Evolutionary conservation across 2,888 invertebrate genomes (phyloP).

Genomic region (Ischnura elegans): DNA sequence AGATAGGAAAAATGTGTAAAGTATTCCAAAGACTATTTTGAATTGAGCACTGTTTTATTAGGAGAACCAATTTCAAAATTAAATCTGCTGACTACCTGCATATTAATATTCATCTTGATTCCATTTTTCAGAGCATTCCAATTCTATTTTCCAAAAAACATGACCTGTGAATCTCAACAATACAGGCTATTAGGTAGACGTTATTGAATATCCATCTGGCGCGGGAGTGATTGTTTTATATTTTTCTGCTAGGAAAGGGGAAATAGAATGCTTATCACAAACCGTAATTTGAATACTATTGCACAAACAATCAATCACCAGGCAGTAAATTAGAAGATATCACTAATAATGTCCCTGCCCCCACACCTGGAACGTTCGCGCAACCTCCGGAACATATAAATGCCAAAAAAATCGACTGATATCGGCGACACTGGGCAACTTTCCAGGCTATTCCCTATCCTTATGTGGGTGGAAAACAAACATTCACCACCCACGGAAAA

Average conservation of each 20-base stretch:
- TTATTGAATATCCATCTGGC: too few species aligned
- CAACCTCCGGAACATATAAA: not conserved
- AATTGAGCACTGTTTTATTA: too few species aligned
- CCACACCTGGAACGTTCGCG: not conserved
- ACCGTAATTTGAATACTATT: not conserved
- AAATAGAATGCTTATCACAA: not conserved
- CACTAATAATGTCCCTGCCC: not conserved
- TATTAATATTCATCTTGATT: too few species aligned
- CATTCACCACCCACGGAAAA: not conserved
- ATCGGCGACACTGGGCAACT: constrained; percentile 5
- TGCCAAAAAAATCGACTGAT: constrained; percentile 1
- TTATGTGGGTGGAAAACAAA: not conserved
- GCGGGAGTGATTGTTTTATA: too few species aligned
- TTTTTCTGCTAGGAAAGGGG: not conserved
- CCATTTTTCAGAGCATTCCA: too few species aligned
- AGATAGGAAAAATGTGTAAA: too few species aligned
- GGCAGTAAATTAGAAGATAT: not conserved
- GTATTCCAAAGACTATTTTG: too few species aligned
- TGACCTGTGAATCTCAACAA: too few species aligned
- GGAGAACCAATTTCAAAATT: too few species aligned
- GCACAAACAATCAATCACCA: not conserved
- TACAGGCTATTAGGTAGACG: too few species aligned
- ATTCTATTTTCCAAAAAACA: not conserved
- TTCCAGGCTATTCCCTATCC: not conserved
- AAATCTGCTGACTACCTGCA: too few species aligned